A percentile compares a stretch with the other conserved stretches of the same genome.
These are phyloP conservation scores for Gadopsis marmoratus DNA, from an alignment of 2,797 vertebrate species.

Conservation along the genomic window DNA sequence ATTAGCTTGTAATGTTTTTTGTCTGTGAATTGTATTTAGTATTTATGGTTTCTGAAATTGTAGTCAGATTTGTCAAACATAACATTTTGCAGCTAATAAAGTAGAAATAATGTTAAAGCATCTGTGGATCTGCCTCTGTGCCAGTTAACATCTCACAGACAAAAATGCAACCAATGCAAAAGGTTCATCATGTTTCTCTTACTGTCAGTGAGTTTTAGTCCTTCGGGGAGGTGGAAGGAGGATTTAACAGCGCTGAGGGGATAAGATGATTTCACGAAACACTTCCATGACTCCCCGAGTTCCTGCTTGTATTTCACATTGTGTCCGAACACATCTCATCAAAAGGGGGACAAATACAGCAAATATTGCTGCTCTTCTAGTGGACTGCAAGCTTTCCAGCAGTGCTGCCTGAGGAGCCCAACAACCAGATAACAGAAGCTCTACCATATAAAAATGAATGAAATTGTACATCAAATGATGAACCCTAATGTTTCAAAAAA, in stretches of 20 bases:
- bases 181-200: slow-evolving; percentile 18
- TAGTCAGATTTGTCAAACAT: background rate
- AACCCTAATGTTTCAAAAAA: background rate
- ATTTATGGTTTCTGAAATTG: too few species aligned
- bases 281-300: slow-evolving; percentile 30
- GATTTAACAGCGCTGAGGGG: slow-evolving; percentile 33
- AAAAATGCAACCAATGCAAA: background rate
- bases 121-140: background rate
- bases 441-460: background rate
- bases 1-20: too few species aligned
- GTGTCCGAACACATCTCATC: slow-evolving; percentile 64
- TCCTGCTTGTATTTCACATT: slow-evolving; percentile 52
- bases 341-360: slow-evolving; percentile 71
- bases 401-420: slow-evolving; percentile 23
- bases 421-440: slow-evolving; percentile 4
- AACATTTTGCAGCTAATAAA: background rate
- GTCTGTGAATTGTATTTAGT: too few species aligned
- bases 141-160: background rate
- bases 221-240: slow-evolving; percentile 24
- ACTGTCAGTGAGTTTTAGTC: slow-evolving; percentile 27
- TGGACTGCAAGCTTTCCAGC: slow-evolving; percentile 15
- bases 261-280: slow-evolving; percentile 42
- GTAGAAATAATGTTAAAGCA: background rate
- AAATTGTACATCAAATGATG: background rate
- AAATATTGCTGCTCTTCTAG: slow-evolving; percentile 71